Base-by-base conservation (phyloP, 2,113 vertebrate species). In the Tinamus guttatus region DNA sequence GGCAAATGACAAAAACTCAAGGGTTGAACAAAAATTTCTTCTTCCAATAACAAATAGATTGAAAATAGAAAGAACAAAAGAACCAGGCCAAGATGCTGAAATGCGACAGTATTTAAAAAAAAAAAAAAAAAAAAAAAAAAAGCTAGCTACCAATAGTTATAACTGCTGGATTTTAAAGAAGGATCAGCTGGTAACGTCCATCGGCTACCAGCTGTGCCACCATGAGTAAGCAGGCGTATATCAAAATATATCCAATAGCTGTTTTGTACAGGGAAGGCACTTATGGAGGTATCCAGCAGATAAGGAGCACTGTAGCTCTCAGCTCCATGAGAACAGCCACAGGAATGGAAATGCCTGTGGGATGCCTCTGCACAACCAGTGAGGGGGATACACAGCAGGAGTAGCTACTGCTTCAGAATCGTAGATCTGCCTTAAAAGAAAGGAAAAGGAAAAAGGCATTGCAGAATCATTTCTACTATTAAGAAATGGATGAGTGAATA, bases 141-240 rank as follows among this genome's bases (percentile, higher is more conserved):
- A 43, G 15, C 11, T 16, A 28, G n/a, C 49, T 71, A 28, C 8
- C 22, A 73, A 52, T 15, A 49, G 41, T 67, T 87, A 38, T 5
- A 63, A 52, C 51, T 32, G 54, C 19, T 90, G 64, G 38, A 85
- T 91, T 97, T 82, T 54, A 85, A 73, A 85, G 75, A 27, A 84
- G 64, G 75, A 79, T 36, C 60, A 79, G 28, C 62, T 85, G n/a
- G 16, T 70, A 71, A 87, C 71, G 43, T 91, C 43, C 24, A 41
- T 63, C 36, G 38, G 40, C 8, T 82, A 70, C 51, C 85, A 82
- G 18, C 67, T 93, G 22, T 63, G 19, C 45, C 34, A 56, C 49
- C 19, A 10, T 0, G 0, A 27, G 18, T 34, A 52, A 70, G 28
- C 43, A 69, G 78, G 38, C 56, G 10, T 60, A 43, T 41, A 34